Evolutionary conservation across 2,888 invertebrate genomes (phyloP), one percentile per base, ranked within the genome.

Genomic region (Meteorus colon): DNA sequence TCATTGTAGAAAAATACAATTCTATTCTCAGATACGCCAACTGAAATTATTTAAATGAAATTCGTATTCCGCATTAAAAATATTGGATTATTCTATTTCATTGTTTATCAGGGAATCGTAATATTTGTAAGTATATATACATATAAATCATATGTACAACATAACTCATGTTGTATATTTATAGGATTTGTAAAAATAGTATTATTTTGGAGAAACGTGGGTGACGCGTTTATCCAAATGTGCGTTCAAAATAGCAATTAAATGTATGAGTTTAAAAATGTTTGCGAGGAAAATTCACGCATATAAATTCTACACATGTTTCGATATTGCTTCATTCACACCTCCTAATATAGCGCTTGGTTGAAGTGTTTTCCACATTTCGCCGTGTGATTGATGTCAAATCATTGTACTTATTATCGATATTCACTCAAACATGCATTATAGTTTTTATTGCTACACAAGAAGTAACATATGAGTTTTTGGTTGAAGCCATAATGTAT

Each of bases 161-260:
- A 6, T 34, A 34, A 34, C 8, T 34, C 41, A 41, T 16, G n/a
- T 48, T 48, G 48, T 48, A 48, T 48, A 48, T 48, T n/a, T n/a
- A 48, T 48, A 48, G 48, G n/a, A n/a, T 16, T 48, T 48, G 48
- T 48, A 48, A 48, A 48, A 16, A 48, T 48, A 48, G 48, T 48
- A 48, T 48, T 48, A 16, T 48, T n/a, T 1, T 48, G 4, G 14
- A 16, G 16, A 10, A n/a, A 48, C 16, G 4, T n/a, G 1, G n/a
- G 16, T 10, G 41, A 8, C 16, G n/a, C n/a, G 48, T 16, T 48
- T 48, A n/a, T 48, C 16, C n/a, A 16, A 10, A 45, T 16, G 45
- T 45, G 4, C 12, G 16, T 45, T 16, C 45, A 45, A 24, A 24
- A 45, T 14, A 45, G 16, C 45, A 14, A 45, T 4, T 45, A 45